Percentiles rank a stretch among this genome's conserved stretches.
Evolutionary conservation across 2,113 vertebrate species (phyloP).

Genomic region (Porphyrio hochstetteri): DNA sequence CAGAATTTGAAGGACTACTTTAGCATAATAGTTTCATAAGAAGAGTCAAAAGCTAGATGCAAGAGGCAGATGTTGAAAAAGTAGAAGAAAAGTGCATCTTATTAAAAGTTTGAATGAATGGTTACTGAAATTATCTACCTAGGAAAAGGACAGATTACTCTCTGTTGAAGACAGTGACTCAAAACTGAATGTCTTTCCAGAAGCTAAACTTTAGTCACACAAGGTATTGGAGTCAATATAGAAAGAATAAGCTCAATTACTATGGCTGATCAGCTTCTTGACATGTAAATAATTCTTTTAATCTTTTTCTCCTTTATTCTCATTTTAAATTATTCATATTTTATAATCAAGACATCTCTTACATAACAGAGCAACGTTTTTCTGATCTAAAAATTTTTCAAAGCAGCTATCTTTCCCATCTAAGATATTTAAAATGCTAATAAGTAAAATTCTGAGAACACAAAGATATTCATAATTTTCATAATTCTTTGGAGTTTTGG

Average conservation of each 20-base stretch:
- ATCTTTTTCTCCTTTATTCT: background rate
- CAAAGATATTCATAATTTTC: background rate
- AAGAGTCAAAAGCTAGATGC: background rate
- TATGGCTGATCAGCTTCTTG: background rate
- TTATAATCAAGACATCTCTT: background rate
- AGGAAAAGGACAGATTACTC: background rate
- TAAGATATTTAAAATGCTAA: background rate
- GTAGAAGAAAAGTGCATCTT: background rate
- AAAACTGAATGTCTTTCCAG: background rate
- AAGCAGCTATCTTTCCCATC: background rate
- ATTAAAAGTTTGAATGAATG: background rate
- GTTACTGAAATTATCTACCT: background rate
- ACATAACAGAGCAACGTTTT: background rate
- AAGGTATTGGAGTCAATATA: background rate
- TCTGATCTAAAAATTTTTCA: background rate
- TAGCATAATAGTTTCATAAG: background rate
- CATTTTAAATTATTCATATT: background rate
- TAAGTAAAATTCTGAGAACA: background rate
- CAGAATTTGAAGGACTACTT: background rate
- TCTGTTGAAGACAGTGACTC: background rate
- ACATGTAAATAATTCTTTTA: background rate
- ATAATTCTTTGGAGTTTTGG: background rate
- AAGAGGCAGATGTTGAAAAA: background rate
- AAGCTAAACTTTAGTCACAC: background rate
- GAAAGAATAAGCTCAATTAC: background rate